Conservation (phyloP, 2,113 vertebrate genomes). For the Arothron firmamentum region DNA sequence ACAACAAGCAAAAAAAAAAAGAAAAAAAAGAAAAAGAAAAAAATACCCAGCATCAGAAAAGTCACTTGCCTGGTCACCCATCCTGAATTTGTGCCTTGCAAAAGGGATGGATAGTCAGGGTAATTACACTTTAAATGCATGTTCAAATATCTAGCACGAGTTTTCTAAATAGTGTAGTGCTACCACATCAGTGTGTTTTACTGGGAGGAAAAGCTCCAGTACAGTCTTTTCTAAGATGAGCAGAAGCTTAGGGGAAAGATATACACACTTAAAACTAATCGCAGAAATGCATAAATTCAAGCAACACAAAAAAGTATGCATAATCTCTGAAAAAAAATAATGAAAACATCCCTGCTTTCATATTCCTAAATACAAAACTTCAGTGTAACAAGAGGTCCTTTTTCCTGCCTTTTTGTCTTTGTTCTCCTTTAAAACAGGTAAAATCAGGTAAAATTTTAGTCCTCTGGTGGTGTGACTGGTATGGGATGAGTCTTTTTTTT, state of each 20-base stretch:
- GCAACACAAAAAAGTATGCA: constrained; percentile 97
- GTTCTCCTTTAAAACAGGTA: constrained; percentile 90
- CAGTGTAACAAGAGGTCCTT: constrained; percentile 98
- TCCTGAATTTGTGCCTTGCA: constrained; percentile 48
- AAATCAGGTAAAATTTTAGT: constrained; percentile 95
- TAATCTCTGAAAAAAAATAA: constrained; percentile 85
- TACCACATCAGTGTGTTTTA: constrained; percentile 62
- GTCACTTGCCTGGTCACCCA: constrained; percentile 51
- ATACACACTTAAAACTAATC: constrained; percentile 87
- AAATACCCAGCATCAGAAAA: constrained; percentile 26
- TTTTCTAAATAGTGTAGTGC: constrained; percentile 64
- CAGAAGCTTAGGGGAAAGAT: constrained; percentile 58
- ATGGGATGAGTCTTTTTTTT: constrained; percentile 88
- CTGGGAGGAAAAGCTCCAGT: constrained; percentile 41
- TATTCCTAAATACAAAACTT: constrained; percentile 99
- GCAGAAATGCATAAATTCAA: constrained; percentile 93
- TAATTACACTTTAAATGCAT: constrained; percentile 60
- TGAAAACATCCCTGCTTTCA: constrained; percentile 99
- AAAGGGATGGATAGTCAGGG: constrained; percentile 43
- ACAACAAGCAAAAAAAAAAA: constrained; percentile 69
- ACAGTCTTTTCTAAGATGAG: constrained; percentile 49
- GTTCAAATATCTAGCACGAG: constrained; percentile 53
- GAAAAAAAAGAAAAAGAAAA: constrained; percentile 61
- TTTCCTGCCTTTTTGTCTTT: constrained; percentile 71
- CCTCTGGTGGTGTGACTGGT: constrained; percentile 93